Conservation (phyloP, 2,113 vertebrate species). For the Dasypus novemcinctus region DNA sequence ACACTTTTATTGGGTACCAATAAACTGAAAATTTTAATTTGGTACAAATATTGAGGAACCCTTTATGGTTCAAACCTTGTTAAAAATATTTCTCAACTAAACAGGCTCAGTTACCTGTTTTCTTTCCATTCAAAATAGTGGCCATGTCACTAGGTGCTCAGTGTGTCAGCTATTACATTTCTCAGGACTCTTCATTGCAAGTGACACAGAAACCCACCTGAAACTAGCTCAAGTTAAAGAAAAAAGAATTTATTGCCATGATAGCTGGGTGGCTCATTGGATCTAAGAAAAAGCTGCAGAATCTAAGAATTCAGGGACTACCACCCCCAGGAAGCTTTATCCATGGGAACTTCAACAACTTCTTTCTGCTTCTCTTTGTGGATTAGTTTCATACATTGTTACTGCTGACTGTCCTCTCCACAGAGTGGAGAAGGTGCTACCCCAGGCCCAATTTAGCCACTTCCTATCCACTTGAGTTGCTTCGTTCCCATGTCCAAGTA, state of each 20-base stretch:
- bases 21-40: constrained; percentile 26
- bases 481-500: background rate
- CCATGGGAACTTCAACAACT: background rate
- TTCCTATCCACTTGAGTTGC: background rate
- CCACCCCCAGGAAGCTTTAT: background rate
- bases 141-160: background rate
- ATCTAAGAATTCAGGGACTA: background rate
- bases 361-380: background rate
- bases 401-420: background rate
- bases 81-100: constrained; percentile 19
- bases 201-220: background rate
- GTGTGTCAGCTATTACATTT: background rate
- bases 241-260: background rate
- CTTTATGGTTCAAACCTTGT: background rate
- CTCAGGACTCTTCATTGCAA: background rate
- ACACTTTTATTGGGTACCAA: background rate
- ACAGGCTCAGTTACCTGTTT: background rate
- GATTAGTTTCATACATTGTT: background rate
- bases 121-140: background rate
- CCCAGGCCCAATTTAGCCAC: background rate
- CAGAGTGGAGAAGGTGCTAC: background rate
- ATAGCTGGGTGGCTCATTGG: background rate
- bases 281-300: background rate
- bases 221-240: background rate
- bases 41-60: background rate